phyloP scores from a whole-genome alignment of 1,140 invertebrate species.

The Pseudachorutes palmiensis region DNA sequence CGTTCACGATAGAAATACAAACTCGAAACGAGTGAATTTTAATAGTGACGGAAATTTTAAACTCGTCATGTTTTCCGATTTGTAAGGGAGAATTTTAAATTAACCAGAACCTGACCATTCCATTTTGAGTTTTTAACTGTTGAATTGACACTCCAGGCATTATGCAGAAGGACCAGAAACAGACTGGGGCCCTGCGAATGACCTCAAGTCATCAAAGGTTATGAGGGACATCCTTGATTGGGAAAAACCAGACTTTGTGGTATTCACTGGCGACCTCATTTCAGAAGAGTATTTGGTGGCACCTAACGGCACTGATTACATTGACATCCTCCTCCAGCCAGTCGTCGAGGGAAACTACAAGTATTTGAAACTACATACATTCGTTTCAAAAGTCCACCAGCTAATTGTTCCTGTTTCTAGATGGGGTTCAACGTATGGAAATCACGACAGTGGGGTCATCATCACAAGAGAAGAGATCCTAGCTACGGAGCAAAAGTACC shows the following conservation, averaged over 20 bases:
- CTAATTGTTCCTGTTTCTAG: not conserved
- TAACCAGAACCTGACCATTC: not conserved
- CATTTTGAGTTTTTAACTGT: not conserved
- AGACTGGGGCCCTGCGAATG: conserved; percentile 13
- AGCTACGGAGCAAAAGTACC: conserved; percentile 21
- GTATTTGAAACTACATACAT: not conserved
- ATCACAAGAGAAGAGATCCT: conserved; percentile 24
- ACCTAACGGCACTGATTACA: conserved; percentile 22
- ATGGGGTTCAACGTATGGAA: conserved; percentile 27
- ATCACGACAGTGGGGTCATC: conserved; percentile 25
- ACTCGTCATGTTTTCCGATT: conserved; percentile 22
- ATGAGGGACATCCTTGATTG: conserved; percentile 4
- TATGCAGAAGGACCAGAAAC: conserved; percentile 18
- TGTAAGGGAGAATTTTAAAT: conserved; percentile 12
- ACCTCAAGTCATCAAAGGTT: conserved; percentile 10
- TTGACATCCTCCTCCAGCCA: conserved; percentile 20
- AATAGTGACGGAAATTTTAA: conserved; percentile 23
- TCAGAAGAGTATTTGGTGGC: conserved; percentile 20
- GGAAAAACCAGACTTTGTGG: conserved; percentile 23
- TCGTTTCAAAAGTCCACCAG: not conserved
- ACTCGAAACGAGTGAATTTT: conserved; percentile 11
- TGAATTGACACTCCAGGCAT: too few relatives aligned
- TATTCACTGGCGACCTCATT: conserved; percentile 24
- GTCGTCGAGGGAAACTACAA: conserved; percentile 13
- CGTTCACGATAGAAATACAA: too few relatives aligned